Evolutionary conservation across 2,888 invertebrate genomes (phyloP), one percentile per base, ranked within the genome.

Genomic region (Ligdia adustata): DNA sequence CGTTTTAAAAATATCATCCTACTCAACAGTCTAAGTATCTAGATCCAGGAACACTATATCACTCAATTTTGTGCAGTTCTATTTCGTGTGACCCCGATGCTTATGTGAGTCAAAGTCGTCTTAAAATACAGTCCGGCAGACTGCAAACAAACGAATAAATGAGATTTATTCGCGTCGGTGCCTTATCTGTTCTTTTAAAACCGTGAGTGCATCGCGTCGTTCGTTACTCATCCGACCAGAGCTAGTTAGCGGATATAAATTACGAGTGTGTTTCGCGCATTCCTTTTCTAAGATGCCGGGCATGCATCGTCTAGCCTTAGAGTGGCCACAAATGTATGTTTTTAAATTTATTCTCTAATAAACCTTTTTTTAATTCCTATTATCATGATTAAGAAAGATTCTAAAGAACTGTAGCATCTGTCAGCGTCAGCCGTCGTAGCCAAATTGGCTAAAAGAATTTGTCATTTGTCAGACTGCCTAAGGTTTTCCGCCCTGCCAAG

Each of bases 151-250:
- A 47, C 40, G 34, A 40, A 31, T 31, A 32, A 33, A 28, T 12
- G 1, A 27, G 7, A 45, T 22, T 28, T 31, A 43, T 39, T 38
- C 18, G 33, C 12, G 9, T 28, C 13, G 15, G 14, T 32, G 9
- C 20, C 13, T 47, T 15, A 40, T 40, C 32, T 22, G 4, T 20
- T 42, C 11, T 13, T 35, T 35, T 52, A 51, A 57, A 52, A 55
- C 49, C 46, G 47, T 50, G 52, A 52, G 52, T 46, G 52, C 54
- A 52, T 57, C 43, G n/a, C n/a, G n/a, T n/a, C n/a, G n/a, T 44
- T 49, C 27, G 50, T 44, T 52, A 39, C 41, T 44, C 48, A 49
- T 49, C 47, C 29, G 39, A 37, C 41, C 37, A 33, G 33, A 9
- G 34, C 52, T 50, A 46, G 41, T 50, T 41, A 40, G 37, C 26